A percentile compares a stretch with the other conserved stretches of the same genome.
Conservation (phyloP, 2,888 invertebrate species). For the Calameuta pallipes region DNA sequence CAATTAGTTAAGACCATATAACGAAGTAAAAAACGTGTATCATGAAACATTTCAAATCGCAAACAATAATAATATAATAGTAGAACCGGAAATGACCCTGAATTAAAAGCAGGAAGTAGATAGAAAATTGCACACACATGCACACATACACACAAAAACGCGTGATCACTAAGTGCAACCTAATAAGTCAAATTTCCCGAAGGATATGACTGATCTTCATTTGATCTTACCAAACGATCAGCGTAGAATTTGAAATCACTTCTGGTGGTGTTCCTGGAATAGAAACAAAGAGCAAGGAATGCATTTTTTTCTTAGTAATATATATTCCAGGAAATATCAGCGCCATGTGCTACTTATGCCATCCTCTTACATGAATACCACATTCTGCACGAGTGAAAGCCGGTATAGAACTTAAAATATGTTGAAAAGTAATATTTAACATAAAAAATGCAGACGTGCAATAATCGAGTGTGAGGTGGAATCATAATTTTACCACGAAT, state of each 20-base stretch:
- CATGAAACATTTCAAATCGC: background rate
- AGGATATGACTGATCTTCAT: constrained; percentile 3
- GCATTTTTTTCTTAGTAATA: background rate
- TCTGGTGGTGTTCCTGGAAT: constrained; percentile 85
- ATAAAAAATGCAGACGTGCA: background rate
- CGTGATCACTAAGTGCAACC: background rate
- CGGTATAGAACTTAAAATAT: background rate
- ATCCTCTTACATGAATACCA: background rate
- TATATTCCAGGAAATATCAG: background rate
- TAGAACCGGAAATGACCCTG: background rate
- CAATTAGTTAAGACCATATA: background rate
- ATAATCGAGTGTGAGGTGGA: background rate
- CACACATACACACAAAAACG: constrained; percentile 9
- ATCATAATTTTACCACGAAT: background rate
- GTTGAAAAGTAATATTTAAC: background rate
- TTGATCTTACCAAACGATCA: constrained; percentile 80
- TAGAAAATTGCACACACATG: background rate
- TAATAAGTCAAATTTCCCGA: background rate
- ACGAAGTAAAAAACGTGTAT: background rate
- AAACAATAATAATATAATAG: background rate
- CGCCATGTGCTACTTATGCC: constrained; percentile 14
- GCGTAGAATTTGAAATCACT: constrained; percentile 99
- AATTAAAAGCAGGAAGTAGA: background rate
- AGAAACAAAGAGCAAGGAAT: constrained; percentile 25
- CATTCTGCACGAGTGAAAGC: background rate